phyloP scores from a whole-genome alignment of 2,888 invertebrate genomes.

The Cataglyphis altisquamis region DNA sequence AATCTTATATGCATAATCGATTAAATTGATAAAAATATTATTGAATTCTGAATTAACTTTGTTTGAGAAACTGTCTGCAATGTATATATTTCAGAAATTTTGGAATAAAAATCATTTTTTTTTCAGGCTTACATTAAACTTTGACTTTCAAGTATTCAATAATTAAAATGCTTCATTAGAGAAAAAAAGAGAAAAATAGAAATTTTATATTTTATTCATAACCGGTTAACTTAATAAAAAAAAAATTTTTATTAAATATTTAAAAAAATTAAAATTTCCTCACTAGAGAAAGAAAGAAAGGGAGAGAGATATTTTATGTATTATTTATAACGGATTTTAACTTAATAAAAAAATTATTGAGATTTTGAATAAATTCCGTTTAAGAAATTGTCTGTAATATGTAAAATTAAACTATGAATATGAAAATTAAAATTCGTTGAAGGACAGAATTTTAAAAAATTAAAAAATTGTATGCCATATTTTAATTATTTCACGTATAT shows the following conservation, averaged over 20 bases:
- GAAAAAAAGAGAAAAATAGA: too few species aligned
- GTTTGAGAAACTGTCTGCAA: too few species aligned
- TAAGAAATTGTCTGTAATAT: neutral
- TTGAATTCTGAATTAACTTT: too few species aligned
- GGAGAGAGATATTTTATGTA: neutral
- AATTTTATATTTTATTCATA: too few species aligned
- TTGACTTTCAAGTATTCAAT: neutral
- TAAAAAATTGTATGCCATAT: neutral
- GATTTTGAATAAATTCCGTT: neutral
- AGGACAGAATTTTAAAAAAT: neutral
- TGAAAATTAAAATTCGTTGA: neutral
- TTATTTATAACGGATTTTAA: constrained; percentile 4
- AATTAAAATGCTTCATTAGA: neutral
- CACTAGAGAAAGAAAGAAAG: neutral
- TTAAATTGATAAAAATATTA: neutral
- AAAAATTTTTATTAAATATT: too few species aligned
- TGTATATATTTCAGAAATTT: neutral
- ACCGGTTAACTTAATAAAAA: too few species aligned
- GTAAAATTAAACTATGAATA: neutral
- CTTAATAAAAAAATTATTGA: neutral
- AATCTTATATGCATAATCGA: neutral
- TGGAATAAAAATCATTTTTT: neutral
- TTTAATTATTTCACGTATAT: constrained; percentile 6
- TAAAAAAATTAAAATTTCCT: neutral
- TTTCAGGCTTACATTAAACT: neutral